phyloP scores from a whole-genome alignment of 2,797 vertebrate genomes.

The Muraenolepis orangiensis region DNA sequence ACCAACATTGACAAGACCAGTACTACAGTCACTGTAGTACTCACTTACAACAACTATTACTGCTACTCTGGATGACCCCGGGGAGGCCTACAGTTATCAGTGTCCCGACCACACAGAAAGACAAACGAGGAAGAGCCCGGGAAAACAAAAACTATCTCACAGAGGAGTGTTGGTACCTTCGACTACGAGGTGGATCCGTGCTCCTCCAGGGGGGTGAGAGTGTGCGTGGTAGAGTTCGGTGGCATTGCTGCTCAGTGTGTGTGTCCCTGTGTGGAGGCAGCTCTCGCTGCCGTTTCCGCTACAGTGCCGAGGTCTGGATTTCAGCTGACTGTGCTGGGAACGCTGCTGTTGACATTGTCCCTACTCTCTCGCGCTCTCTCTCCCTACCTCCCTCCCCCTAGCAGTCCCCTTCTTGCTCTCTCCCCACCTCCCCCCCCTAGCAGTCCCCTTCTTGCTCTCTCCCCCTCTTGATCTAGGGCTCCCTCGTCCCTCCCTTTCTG shows the following conservation, averaged over 20 bases:
- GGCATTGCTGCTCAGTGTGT: slow-evolving; percentile 23
- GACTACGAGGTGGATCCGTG: slow-evolving; percentile 7
- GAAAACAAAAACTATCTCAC: slow-evolving; percentile 22
- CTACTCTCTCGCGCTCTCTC: slow-evolving; percentile 23
- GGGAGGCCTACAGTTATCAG: slow-evolving; percentile 33
- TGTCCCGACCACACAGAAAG: slow-evolving; percentile 38
- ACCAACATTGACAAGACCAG: slow-evolving; percentile 11
- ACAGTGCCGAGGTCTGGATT: slow-evolving; percentile 56
- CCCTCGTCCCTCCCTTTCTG: slow-evolving; percentile 27
- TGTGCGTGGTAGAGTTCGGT: slow-evolving; percentile 28
- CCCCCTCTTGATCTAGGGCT: slow-evolving; percentile 8
- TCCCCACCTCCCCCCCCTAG: slow-evolving; percentile 23
- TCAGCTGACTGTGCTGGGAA: slow-evolving; percentile 71
- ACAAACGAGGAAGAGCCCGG: slow-evolving; percentile 8
- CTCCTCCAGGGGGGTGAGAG: slow-evolving; percentile 9
- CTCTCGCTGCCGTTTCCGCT: slow-evolving; percentile 36
- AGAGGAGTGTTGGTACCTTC: slow-evolving; percentile 16
- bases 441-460: slow-evolving; percentile 32
- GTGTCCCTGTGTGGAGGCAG: slow-evolving; percentile 29
- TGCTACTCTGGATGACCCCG: not conserved
- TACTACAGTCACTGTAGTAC: slow-evolving; percentile 8
- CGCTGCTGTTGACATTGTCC: slow-evolving; percentile 69
- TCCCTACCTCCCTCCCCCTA: slow-evolving; percentile 6
- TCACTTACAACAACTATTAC: slow-evolving; percentile 9
- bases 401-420: slow-evolving; percentile 33